Evolutionary conservation across 2,797 vertebrate genomes (phyloP).

Genomic region (Echeneis naucrates): DNA sequence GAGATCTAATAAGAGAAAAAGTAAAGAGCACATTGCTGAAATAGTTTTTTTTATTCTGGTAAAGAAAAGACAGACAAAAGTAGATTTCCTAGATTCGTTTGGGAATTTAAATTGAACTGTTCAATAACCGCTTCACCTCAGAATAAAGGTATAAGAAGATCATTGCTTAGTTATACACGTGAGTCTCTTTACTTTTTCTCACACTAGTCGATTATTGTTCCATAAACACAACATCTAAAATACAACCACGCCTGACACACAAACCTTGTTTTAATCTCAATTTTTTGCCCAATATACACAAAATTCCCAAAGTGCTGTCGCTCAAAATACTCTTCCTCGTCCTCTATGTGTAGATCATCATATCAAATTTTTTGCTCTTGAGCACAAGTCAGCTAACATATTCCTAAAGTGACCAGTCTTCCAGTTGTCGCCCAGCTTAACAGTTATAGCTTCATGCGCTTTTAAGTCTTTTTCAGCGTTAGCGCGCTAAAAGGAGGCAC

Average conservation of each 20-base stretch:
- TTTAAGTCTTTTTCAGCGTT: slow-evolving; percentile 17
- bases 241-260: too few species aligned
- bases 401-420: background rate
- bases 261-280: background rate
- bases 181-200: background rate
- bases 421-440: slow-evolving; percentile 3
- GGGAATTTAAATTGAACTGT: background rate
- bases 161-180: background rate
- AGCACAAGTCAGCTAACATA: too few species aligned
- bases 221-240: background rate
- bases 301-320: background rate
- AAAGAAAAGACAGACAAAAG: background rate
- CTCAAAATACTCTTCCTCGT: background rate
- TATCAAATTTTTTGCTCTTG: background rate
- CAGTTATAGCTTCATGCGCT: background rate
- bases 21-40: too few species aligned
- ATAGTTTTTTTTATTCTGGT: too few species aligned
- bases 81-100: background rate
- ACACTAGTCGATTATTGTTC: background rate
- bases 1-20: too few species aligned
- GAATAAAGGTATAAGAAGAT: background rate
- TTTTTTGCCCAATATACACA: background rate
- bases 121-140: too few species aligned
- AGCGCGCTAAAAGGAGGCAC: slow-evolving; percentile 20
- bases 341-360: background rate